Conservation (phyloP, 2,797 vertebrate genomes). For the Menidia menidia region DNA sequence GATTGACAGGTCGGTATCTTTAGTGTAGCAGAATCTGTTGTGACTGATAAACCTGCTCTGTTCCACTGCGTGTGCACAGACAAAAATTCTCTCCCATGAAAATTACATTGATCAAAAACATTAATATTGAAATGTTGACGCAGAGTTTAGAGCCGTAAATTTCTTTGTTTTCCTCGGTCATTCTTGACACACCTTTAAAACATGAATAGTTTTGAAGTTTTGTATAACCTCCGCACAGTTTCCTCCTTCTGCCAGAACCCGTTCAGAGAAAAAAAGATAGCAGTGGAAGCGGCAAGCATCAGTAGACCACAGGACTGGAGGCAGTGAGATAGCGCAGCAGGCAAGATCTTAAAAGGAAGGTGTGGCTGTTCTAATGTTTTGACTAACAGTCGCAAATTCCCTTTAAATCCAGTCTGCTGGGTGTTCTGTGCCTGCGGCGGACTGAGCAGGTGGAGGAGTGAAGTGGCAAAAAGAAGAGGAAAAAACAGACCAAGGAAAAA, state of each 20-base stretch:
- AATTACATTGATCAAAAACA: conserved; percentile 14
- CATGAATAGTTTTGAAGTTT: conserved; percentile 41
- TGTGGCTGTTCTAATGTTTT: conserved; percentile 87
- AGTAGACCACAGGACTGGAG: conserved; percentile 55
- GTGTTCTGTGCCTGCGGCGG: conserved; percentile 71
- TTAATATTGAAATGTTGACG: conserved; percentile 17
- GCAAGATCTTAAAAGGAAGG: conserved; percentile 91
- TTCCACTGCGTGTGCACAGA: neutral
- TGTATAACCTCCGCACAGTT: conserved; percentile 47
- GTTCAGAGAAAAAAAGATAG: conserved; percentile 47
- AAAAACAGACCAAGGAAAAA: conserved; percentile 21
- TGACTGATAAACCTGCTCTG: conserved; percentile 22
- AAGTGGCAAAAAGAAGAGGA: conserved; percentile 9
- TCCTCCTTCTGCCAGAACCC: conserved; percentile 46
- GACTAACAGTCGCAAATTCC: conserved; percentile 90
- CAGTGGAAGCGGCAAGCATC: conserved; percentile 52
- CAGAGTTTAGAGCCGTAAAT: conserved; percentile 3
- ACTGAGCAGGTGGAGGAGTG: conserved; percentile 31
- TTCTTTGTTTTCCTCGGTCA: conserved; percentile 6
- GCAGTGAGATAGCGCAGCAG: conserved; percentile 84
- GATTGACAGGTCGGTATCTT: conserved; percentile 48
- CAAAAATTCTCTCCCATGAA: conserved; percentile 3
- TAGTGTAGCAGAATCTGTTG: conserved; percentile 25
- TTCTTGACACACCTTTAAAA: conserved; percentile 16
- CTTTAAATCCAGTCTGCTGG: conserved; percentile 90